Evolutionary conservation across 64 coral and sea anemone species (phyloP), one percentile per base, ranked within the genome.

Genomic region (Porites lutea): DNA sequence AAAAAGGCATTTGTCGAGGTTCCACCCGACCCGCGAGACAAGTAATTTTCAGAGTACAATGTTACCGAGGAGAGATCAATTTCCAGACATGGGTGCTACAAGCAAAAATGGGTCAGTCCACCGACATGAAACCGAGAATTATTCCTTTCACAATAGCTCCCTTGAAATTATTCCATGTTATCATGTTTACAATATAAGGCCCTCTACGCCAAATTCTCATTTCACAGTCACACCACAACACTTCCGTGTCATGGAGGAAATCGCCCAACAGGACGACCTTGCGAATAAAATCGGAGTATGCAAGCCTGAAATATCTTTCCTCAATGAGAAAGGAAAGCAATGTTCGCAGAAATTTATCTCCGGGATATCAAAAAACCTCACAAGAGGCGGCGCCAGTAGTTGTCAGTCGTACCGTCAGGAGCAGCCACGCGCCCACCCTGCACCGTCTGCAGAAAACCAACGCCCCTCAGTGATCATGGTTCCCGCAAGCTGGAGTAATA

Each of bases 391-490:
- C 9, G 10, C 60, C 16, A 65, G 12, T 18, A 57, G 15, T 50
- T 83, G 81, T 50, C 65, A 68, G 9, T 83, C 61, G 20, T 23
- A 63, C 13, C 68, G 81, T 19, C 81, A 83, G 50, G 62, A 44
- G 44, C 81, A 64, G 16, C 20, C 61, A 19, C 60, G 50, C 19
- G 45, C 9, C 46, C 64, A 15, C 22, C 81, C 81, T 11, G 43
- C 81, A 19, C 50, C 68, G 49, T 61, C 8, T 83, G 16, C 13
- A 19, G 63, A 83, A 66, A 64, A 43, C 47, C 61, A 16, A 10
- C 81, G 81, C 5, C 81, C 81, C 0, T 83, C 81, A 52, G 81
- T 83, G 47, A 83, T 83, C 59, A 83, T 83, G 81, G 81, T 83
- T 20, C 81, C 81, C 2, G 59, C 64, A 0, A 67, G 44, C 13